These are phyloP conservation scores for Phortica variegata DNA, from an alignment of 1,140 invertebrate genomes.

Conservation along the genomic window DNA sequence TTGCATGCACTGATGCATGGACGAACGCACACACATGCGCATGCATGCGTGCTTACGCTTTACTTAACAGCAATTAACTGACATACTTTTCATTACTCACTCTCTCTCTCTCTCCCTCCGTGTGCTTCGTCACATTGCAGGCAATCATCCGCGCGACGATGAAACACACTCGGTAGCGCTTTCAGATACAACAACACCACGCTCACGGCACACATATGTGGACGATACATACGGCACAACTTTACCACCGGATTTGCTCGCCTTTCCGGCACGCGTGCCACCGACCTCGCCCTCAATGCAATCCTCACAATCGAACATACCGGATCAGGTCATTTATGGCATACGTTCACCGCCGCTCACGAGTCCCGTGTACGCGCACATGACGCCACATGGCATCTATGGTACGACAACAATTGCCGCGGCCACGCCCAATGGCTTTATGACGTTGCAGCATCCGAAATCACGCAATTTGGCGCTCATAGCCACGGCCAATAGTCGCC, in stretches of 20 bases:
- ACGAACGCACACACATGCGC: too few relatives aligned
- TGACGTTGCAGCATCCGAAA: slow-evolving; percentile 56
- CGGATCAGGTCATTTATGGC: slow-evolving; percentile 60
- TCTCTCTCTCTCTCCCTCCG: background rate
- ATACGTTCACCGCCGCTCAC: slow-evolving; percentile 47
- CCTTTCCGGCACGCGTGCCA: slow-evolving; percentile 67
- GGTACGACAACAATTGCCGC: slow-evolving; percentile 44
- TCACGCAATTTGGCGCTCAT: slow-evolving; percentile 47
- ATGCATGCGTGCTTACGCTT: too few relatives aligned
- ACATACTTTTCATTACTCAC: background rate
- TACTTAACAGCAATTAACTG: background rate
- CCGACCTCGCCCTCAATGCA: slow-evolving; percentile 70
- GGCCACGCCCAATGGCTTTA: slow-evolving; percentile 47
- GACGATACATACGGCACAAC: slow-evolving; percentile 50
- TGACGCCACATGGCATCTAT: slow-evolving; percentile 52
- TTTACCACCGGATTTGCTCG: slow-evolving; percentile 75
- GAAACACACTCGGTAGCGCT: slow-evolving; percentile 65
- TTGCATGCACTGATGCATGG: too few relatives aligned
- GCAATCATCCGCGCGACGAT: slow-evolving; percentile 62
- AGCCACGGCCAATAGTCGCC: slow-evolving; percentile 59
- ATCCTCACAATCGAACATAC: slow-evolving; percentile 74
- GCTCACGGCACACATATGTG: slow-evolving; percentile 47
- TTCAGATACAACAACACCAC: slow-evolving; percentile 48
- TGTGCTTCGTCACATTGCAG: too few relatives aligned
- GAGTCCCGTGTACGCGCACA: slow-evolving; percentile 54